Base-by-base conservation (phyloP, 2,888 invertebrate species). In the Trichopria drosophilae region DNA sequence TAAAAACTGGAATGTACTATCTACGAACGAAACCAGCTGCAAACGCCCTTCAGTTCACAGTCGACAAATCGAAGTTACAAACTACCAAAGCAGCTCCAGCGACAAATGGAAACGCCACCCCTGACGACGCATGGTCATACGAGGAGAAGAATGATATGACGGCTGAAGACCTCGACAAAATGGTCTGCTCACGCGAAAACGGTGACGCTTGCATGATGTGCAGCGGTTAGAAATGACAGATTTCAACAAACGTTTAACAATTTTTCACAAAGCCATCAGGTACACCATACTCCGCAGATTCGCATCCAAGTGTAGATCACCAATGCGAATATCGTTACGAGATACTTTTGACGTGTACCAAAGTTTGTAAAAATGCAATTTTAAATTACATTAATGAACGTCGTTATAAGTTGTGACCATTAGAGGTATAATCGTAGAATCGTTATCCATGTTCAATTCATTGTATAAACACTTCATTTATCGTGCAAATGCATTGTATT, bases 1-100 rank as follows among this genome's bases (percentile, higher is more conserved):
- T 99, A 50, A 99, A 99, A 79, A 99, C 98, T 1, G 99, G 99
- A 41, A 97, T 99, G 97, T 99, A 99, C 76, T 98, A 99, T 74
- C 79, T 99, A 58, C 83, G 97, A 40, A 97, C 96, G 0, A 96
- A 95, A 72, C 93, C 98, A 5, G 98, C 98, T 1, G 94, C 90
- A 2, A 88, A 92, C 74, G 94, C 98, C 4, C 93, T 98, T 62
- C 95, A 99, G 72, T 98, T 99, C 75, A 98, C 98, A 0, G 95
- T 98, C 0, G 95, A 98, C 76, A 97, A 97, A 72, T 78, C 81
- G 1, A 85, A 83, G 65, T 71, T 87, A 18, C 71, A 55, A 50
- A 69, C 63, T 43, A n/a, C n/a, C n/a, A n/a, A n/a, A n/a, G 20
- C 36, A 9, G 61, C 28, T 19, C 34, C 44, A 9, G 61, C 67